Evolutionary conservation across 2,113 vertebrate genomes (phyloP).

Genomic region (Heteronetta atricapilla): DNA sequence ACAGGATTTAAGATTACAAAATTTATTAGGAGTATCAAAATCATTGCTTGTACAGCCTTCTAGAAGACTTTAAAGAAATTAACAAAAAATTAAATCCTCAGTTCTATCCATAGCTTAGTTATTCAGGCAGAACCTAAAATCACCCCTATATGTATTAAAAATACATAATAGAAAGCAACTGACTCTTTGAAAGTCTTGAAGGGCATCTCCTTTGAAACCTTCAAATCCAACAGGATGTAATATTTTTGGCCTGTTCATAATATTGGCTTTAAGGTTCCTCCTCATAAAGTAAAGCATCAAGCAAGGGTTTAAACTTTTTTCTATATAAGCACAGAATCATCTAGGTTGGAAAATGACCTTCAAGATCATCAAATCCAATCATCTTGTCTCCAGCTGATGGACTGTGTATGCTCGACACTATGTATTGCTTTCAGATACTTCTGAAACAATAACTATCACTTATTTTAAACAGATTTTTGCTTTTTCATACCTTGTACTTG

Average conservation of each 20-base stretch:
- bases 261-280: not conserved
- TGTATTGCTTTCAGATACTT: not conserved
- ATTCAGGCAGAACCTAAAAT: not conserved
- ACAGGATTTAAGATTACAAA: not conserved
- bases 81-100: not conserved
- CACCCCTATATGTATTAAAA: not conserved
- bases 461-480: not conserved
- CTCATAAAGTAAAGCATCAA: not conserved
- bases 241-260: not conserved
- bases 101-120: not conserved
- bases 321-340: not conserved
- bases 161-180: not conserved
- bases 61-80: not conserved
- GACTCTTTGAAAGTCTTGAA: not conserved
- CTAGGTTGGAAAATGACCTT: not conserved
- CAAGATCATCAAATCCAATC: not conserved
- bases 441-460: not conserved
- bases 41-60: not conserved
- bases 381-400: not conserved
- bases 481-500: not conserved
- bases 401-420: not conserved
- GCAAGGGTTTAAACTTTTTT: not conserved
- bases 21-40: not conserved
- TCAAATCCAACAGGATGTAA: not conserved
- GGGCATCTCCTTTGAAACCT: not conserved